These are phyloP conservation scores for Ptychochromis oligacanthus DNA, from an alignment of 2,113 vertebrate genomes.

Conservation along the genomic window DNA sequence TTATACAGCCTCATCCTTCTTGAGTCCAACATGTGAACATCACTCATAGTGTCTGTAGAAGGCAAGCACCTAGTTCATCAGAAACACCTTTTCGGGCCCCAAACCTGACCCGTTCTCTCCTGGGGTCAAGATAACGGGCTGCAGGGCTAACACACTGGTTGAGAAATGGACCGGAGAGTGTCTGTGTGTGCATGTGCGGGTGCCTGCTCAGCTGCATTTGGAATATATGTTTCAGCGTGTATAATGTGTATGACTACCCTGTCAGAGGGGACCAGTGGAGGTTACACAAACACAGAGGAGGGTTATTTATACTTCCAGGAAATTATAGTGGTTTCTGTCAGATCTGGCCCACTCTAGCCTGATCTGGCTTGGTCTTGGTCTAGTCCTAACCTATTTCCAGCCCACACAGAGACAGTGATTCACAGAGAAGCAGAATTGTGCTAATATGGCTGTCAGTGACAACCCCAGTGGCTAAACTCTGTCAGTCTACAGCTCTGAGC, in stretches of 20 bases:
- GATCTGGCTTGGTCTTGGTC: slow-evolving; percentile 63
- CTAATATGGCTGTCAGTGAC: slow-evolving; percentile 67
- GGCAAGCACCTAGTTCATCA: slow-evolving; percentile 76
- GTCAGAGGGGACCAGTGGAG: slow-evolving; percentile 84
- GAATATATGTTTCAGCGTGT: slow-evolving; percentile 69
- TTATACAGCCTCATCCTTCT: slow-evolving; percentile 56
- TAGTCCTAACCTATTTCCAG: slow-evolving; percentile 68
- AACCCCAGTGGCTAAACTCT: slow-evolving; percentile 72
- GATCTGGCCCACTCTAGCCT: slow-evolving; percentile 64
- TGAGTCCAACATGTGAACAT: slow-evolving; percentile 61
- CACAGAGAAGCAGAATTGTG: slow-evolving; percentile 55
- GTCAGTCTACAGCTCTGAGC: slow-evolving; percentile 67
- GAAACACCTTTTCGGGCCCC: slow-evolving; percentile 75
- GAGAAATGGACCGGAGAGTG: slow-evolving; percentile 71
- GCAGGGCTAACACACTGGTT: slow-evolving; percentile 64
- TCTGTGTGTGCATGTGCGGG: slow-evolving; percentile 42
- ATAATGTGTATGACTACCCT: slow-evolving; percentile 80
- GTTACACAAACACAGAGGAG: slow-evolving; percentile 91
- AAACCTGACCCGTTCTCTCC: slow-evolving; percentile 69
- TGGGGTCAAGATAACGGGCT: slow-evolving; percentile 76
- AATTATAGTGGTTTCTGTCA: slow-evolving; percentile 89
- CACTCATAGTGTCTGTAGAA: slow-evolving; percentile 69
- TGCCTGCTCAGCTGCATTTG: slow-evolving; percentile 63
- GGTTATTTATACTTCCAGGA: slow-evolving; percentile 93
- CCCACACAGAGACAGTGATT: slow-evolving; percentile 54